Evolutionary conservation across 1,140 invertebrate species (phyloP), one percentile per base, ranked within the genome.

Genomic region (Oryzaephilus surinamensis): DNA sequence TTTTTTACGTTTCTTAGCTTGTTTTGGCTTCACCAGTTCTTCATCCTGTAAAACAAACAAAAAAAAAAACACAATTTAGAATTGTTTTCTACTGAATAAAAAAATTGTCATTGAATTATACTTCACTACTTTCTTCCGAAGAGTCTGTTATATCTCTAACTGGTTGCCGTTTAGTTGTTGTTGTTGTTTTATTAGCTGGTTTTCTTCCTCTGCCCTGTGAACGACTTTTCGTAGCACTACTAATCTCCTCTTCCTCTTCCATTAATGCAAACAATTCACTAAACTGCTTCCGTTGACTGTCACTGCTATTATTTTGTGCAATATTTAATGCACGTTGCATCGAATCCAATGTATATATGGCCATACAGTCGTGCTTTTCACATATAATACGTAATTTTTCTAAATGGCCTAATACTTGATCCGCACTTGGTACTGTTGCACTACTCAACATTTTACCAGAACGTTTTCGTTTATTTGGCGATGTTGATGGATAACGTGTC

Each of bases 381-480:
- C 80, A 83, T 64, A 73, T 77, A 54, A 80, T 74, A 52, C 92
- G 73, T 63, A 96, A 74, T 63, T 89, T 79, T 63, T 97, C 93
- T 46, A 97, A 72, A 67, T 97, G 92, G 41, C 80, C 78, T 47
- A 97, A 70, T 39, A 95, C 83, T 70, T 92, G 76, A 55, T 89
- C 84, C 19, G 79, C 70, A 33, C 69, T 75, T 1, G 81, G 79
- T 38, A 74, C 69, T 37, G 51, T 57, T 24, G 23, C 8, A 28
- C 53, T 48, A 46, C 54, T 61, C 26, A 58, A 39, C 26, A 48
- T 55, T 43, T 61, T 60, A 32, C 70, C 67, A 6, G 77, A 69
- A 21, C 89, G 74, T 78, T 94, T 93, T 63, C 90, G 71, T 62
- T 93, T 95, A 52, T 83, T 89, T 1, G 89, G 87, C 48, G 87